Evolutionary conservation across 2,797 vertebrate genomes (phyloP).

Genomic region (Schizopygopsis malacanthus): DNA sequence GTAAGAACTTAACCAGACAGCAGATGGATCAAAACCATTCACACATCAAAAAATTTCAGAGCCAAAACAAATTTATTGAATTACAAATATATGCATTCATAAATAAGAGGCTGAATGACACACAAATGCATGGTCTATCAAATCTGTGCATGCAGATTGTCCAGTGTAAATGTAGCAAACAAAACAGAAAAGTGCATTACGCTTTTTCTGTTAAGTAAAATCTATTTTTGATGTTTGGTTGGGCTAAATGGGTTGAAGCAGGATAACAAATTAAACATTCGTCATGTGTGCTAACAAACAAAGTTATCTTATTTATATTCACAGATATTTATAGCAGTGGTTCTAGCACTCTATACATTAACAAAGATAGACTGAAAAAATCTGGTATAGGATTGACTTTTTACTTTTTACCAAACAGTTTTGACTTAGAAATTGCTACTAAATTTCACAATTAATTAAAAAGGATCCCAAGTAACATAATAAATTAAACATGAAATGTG

Average conservation of each 20-base stretch:
- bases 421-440: not conserved
- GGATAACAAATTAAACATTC: not conserved
- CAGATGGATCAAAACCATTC: constrained; percentile 40
- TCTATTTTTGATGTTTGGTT: not conserved
- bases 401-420: too few species aligned
- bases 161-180: not conserved
- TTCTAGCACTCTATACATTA: not conserved
- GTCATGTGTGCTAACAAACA: not conserved
- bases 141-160: not conserved
- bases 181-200: not conserved
- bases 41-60: not conserved
- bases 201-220: constrained; percentile 9
- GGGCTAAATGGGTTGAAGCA: not conserved
- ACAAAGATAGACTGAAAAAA: not conserved
- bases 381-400: too few species aligned
- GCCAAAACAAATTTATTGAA: not conserved
- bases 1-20: constrained; percentile 31
- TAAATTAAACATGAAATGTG: not conserved
- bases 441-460: not conserved
- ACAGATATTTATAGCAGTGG: not conserved
- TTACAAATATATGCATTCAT: constrained; percentile 11
- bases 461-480: not conserved
- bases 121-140: not conserved
- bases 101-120: constrained; percentile 30
- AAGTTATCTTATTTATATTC: constrained; percentile 1